Conservation (phyloP, 2,797 vertebrate genomes). For the Rhadinocentrus ornatus region DNA sequence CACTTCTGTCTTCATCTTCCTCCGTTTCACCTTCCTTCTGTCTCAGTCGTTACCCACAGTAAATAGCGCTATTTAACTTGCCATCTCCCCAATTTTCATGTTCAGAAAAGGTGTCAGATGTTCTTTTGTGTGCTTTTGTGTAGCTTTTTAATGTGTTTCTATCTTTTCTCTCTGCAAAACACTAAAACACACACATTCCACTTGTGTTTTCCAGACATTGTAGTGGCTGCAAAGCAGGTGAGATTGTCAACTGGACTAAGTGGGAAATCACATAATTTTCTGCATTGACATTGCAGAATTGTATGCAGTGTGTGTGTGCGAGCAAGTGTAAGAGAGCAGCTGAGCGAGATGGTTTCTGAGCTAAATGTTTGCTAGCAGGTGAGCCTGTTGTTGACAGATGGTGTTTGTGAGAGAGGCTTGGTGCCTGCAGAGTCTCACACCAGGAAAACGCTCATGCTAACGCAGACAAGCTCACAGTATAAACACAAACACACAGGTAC, state of each 20-base stretch:
- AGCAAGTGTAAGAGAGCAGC: neutral
- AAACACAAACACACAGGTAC: constrained; percentile 33
- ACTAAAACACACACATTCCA: constrained; percentile 32
- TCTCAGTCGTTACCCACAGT: constrained; percentile 31
- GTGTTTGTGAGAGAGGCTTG: constrained; percentile 85
- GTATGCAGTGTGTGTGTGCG: constrained; percentile 29
- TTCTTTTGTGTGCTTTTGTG: constrained; percentile 49
- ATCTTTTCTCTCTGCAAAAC: constrained; percentile 26
- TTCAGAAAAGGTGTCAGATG: constrained; percentile 72
- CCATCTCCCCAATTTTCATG: constrained; percentile 65
- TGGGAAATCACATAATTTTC: constrained; percentile 74
- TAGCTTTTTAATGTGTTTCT: constrained; percentile 21
- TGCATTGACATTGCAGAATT: constrained; percentile 70
- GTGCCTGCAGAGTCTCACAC: constrained; percentile 87
- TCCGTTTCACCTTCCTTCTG: constrained; percentile 49
- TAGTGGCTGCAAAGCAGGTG: constrained; percentile 65
- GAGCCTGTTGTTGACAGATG: constrained; percentile 92
- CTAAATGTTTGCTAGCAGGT: constrained; percentile 88
- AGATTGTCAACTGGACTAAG: constrained; percentile 69
- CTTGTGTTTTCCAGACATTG: constrained; percentile 54
- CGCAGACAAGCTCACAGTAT: constrained; percentile 64
- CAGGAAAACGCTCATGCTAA: constrained; percentile 77
- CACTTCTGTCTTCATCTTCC: constrained; percentile 40
- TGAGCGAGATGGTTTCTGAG: constrained; percentile 71
- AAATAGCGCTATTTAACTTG: constrained; percentile 46